Evolutionary conservation across 1,140 invertebrate species (phyloP).

Genomic region (Calliphora vicina): DNA sequence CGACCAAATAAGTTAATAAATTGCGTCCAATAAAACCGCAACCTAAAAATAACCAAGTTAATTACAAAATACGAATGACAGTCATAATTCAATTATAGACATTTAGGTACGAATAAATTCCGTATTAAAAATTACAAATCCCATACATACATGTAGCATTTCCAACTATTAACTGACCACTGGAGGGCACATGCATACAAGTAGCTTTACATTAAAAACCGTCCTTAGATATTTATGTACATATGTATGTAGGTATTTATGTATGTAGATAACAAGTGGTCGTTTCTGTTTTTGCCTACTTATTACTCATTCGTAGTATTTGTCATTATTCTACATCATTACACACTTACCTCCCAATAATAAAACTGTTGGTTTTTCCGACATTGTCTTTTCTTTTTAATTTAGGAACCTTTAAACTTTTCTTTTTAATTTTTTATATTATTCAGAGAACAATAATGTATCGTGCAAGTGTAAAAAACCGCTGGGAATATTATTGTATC

Average conservation of each 20-base stretch:
- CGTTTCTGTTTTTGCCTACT: background rate
- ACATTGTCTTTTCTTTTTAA: conserved; percentile 44
- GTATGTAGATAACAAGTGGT: background rate
- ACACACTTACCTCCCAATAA: conserved; percentile 59
- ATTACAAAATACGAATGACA: background rate
- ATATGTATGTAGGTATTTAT: too few relatives aligned
- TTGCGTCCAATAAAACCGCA: conserved; percentile 93
- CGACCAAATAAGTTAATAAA: conserved; percentile 81
- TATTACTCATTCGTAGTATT: conserved; percentile 14
- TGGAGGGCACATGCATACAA: too few relatives aligned
- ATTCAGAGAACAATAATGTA: conserved; percentile 28
- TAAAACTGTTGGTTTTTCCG: conserved; percentile 59
- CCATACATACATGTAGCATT: too few relatives aligned
- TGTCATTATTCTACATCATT: background rate
- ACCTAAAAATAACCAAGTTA: conserved; percentile 66
- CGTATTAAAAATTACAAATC: too few relatives aligned
- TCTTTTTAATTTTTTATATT: background rate
- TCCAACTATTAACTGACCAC: background rate
- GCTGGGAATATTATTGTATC: background rate
- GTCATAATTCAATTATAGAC: background rate
- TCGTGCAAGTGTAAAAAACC: conserved; percentile 15
- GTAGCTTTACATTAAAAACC: too few relatives aligned
- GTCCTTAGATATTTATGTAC: background rate
- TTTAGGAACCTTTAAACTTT: background rate
- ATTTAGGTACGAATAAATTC: too few relatives aligned